phyloP scores from a whole-genome alignment of 2,888 invertebrate genomes.

The Ametastegia equiseti region DNA sequence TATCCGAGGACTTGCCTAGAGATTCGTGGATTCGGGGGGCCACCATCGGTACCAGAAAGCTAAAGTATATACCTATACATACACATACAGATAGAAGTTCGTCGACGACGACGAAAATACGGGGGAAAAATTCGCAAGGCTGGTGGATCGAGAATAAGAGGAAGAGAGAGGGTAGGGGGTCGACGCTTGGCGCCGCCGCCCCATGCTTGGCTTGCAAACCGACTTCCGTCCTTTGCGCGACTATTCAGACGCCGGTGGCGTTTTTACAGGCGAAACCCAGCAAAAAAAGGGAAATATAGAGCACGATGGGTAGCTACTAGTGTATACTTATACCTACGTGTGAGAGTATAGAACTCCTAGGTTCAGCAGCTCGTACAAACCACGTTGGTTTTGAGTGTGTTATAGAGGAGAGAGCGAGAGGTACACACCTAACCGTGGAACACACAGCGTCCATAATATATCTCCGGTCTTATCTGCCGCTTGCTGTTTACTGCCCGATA shows the following conservation, averaged over 20 bases:
- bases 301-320: slow-evolving; percentile 45
- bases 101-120: slow-evolving; percentile 28
- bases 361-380: slow-evolving; percentile 20
- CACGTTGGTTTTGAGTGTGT: slow-evolving; percentile 33
- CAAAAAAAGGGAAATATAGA: slow-evolving; percentile 59
- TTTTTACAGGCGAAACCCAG: slow-evolving; percentile 57
- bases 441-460: slow-evolving; percentile 73
- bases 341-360: slow-evolving; percentile 5
- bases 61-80: background rate
- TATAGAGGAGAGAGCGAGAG: slow-evolving; percentile 47
- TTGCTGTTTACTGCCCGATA: slow-evolving; percentile 76
- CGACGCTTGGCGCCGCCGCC: slow-evolving; percentile 72
- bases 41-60: background rate
- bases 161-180: slow-evolving; percentile 51
- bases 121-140: slow-evolving; percentile 42
- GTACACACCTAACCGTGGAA: slow-evolving; percentile 59
- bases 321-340: slow-evolving; percentile 49
- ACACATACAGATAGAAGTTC: slow-evolving; percentile 11
- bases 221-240: slow-evolving; percentile 74
- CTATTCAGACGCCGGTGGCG: slow-evolving; percentile 72
- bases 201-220: slow-evolving; percentile 75
- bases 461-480: slow-evolving; percentile 74
- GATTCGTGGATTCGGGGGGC: slow-evolving; percentile 44
- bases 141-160: no score
- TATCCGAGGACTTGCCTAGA: slow-evolving; percentile 62